These are phyloP conservation scores for Marasmarcha lunaedactyla DNA, from an alignment of 2,888 invertebrate species.

Conservation along the genomic window DNA sequence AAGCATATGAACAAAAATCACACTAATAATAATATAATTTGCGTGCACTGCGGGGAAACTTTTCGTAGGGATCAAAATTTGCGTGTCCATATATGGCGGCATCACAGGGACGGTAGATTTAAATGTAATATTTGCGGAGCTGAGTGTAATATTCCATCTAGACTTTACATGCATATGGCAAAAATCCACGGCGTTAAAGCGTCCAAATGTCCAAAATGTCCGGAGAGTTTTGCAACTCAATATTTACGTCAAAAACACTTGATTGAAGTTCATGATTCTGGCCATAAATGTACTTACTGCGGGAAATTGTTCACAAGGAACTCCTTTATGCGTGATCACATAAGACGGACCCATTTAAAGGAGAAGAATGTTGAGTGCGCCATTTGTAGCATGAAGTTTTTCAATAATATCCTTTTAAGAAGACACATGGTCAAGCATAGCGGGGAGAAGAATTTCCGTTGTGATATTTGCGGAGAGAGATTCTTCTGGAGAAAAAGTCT, in stretches of 20 bases:
- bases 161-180: conserved; percentile 61
- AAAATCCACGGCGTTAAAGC: conserved; percentile 53
- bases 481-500: conserved; percentile 73
- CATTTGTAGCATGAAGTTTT: conserved; percentile 56
- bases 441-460: conserved; percentile 68
- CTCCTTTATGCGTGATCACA: conserved; percentile 52
- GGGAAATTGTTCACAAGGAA: conserved; percentile 50
- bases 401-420: conserved; percentile 48
- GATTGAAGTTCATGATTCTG: conserved; percentile 59
- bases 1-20: conserved; percentile 59
- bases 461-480: conserved; percentile 71
- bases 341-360: conserved; percentile 50
- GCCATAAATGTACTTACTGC: conserved; percentile 54
- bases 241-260: conserved; percentile 64
- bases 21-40: conserved; percentile 56
- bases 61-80: conserved; percentile 56
- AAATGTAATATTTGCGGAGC: conserved; percentile 49
- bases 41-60: conserved; percentile 55
- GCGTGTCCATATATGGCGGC: conserved; percentile 55
- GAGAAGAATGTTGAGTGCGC: conserved; percentile 57
- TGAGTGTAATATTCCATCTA: conserved; percentile 54
- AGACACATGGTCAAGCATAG: conserved; percentile 60
- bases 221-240: conserved; percentile 59
- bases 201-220: conserved; percentile 53
- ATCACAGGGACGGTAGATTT: conserved; percentile 51